Evolutionary conservation across 2,113 vertebrate species (phyloP), one percentile per base, ranked within the genome.

Genomic region (Petaurus breviceps): DNA sequence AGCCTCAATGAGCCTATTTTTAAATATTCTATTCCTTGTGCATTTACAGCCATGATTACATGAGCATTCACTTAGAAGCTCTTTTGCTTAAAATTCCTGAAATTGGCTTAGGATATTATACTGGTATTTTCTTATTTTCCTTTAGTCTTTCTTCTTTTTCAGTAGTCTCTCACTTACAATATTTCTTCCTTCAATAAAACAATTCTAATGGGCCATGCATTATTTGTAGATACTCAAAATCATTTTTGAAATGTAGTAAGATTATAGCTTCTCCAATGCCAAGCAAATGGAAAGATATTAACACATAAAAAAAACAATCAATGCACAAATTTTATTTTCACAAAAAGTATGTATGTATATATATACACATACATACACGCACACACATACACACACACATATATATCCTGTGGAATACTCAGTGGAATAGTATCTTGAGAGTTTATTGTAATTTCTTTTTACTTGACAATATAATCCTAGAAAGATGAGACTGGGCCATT

Each of bases 1-100:
- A 2, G 90, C 52, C 31, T 97, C 92, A 91, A 22, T 93, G 90
- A 92, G 50, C 54, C 11, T 93, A 10, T 55, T 96, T 84, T 95
- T 94, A 89, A 95, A 84, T 95, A 90, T 92, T 94, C 54, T 7
- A 47, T 94, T 95, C 90, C n/a, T 96, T 91, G 54, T 93, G 57
- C 26, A n/a, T 94, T 93, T 94, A 12, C 93, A 43, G 46, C 19
- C 90, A 11, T 91, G 49, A 94, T 97, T 91, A 47, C 50, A 37
- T 68, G 54, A 91, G 84, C 91, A 93, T 97, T 96, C 89, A 90
- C 54, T 49, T 92, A 61, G 51, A 92, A 25, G 1, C 54, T 96
- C 92, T 84, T 84, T 4, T 77, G 61, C n/a, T 43, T 84, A 43
- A 84, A 23, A 91, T 84, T 19, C 91, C 31, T 25, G 23, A 84